Evolutionary conservation across 2,888 invertebrate species (phyloP).

Genomic region (Drosophila algonquin): DNA sequence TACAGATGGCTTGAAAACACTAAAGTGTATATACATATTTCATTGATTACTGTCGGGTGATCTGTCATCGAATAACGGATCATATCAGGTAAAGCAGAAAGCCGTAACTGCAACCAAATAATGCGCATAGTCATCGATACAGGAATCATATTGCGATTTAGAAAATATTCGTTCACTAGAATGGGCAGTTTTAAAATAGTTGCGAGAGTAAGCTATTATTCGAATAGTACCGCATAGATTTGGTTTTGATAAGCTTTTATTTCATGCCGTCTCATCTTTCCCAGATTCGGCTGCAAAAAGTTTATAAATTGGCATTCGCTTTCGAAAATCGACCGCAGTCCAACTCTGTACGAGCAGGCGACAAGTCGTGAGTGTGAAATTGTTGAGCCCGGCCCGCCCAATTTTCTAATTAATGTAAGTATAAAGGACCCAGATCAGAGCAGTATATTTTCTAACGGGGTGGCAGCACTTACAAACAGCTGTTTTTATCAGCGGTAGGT

Average conservation of each 20-base stretch:
- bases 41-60: slow-evolving; percentile 18
- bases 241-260: slow-evolving; percentile 27
- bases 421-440: slow-evolving; percentile 15
- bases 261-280: slow-evolving; percentile 41
- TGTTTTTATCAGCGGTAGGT: slow-evolving; percentile 37
- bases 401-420: slow-evolving; percentile 5
- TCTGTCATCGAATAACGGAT: slow-evolving; percentile 11
- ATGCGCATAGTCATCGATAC: slow-evolving; percentile 10
- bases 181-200: slow-evolving; percentile 6
- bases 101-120: slow-evolving; percentile 20
- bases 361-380: slow-evolving; percentile 24
- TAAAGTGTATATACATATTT: slow-evolving; percentile 6
- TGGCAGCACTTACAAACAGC: slow-evolving; percentile 60
- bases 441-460: neutral
- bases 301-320: slow-evolving; percentile 70
- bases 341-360: slow-evolving; percentile 24
- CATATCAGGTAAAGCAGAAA: neutral
- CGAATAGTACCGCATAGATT: slow-evolving; percentile 32
- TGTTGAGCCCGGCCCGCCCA: slow-evolving; percentile 7
- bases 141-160: slow-evolving; percentile 3
- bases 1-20: slow-evolving; percentile 9
- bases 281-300: slow-evolving; percentile 25
- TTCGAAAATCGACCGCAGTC: slow-evolving; percentile 45
- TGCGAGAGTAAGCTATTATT: slow-evolving; percentile 2
- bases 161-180: slow-evolving; percentile 8